These are phyloP conservation scores for Diceros bicornis DNA, from an alignment of 2,797 vertebrate species.

Conservation along the genomic window DNA sequence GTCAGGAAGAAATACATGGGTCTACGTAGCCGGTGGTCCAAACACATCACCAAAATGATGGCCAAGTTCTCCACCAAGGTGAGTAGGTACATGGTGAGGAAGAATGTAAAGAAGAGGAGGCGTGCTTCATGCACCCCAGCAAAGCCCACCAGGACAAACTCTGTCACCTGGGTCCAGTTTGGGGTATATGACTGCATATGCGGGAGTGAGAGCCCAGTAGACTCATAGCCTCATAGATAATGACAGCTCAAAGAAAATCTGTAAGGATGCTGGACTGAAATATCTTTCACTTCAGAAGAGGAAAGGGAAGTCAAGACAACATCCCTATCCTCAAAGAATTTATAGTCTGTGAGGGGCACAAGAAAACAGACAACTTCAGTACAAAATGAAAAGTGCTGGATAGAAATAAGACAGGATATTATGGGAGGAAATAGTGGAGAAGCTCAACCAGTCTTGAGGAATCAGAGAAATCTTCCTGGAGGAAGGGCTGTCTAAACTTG, in stretches of 20 bases:
- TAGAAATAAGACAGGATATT: background rate
- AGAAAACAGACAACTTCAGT: background rate
- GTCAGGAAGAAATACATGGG: slow-evolving; percentile 85
- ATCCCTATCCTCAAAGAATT: background rate
- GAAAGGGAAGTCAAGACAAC: background rate
- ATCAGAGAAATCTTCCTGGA: background rate
- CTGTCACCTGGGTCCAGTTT: slow-evolving; percentile 69
- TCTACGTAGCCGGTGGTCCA: slow-evolving; percentile 55
- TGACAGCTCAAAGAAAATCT: background rate
- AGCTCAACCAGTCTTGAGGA: background rate
- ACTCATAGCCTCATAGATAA: background rate
- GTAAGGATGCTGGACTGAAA: background rate
- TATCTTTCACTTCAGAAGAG: background rate
- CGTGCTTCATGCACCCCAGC: background rate
- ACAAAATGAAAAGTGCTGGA: background rate
- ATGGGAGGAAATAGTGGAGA: background rate
- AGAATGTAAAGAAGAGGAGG: slow-evolving; percentile 67
- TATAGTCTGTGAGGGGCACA: background rate
- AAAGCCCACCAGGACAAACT: slow-evolving; percentile 80
- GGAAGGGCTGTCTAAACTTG: background rate
- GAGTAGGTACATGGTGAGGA: slow-evolving; percentile 77
- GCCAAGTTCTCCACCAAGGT: slow-evolving; percentile 80
- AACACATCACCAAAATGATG: slow-evolving; percentile 75
- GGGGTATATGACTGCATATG: background rate
- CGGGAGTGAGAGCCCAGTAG: background rate